Base-by-base conservation (phyloP, 2,797 vertebrate genomes). In the Neolamprologus multifasciatus region DNA sequence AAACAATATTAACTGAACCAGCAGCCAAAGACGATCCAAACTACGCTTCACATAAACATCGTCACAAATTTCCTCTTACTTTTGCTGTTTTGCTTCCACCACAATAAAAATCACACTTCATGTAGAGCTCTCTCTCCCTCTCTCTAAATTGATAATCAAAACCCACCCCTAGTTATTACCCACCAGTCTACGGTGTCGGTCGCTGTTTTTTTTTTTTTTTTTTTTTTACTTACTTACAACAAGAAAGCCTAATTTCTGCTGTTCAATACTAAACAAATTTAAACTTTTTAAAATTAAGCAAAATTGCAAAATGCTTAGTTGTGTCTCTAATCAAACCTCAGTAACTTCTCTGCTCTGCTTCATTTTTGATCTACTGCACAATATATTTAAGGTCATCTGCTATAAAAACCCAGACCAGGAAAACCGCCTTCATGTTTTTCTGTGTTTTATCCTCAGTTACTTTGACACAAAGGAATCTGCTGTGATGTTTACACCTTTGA, bases 161-260 rank as follows among this genome's bases (percentile, higher is more conserved):
- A 51, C 50, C 50, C 9, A 51, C 5, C 9, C 50, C 50, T 51
- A 51, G 9, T n/a, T 21, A 51, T 51, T 51, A 21, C 50, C 50
- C 50, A 21, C 9, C 5, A 11, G 50, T 51, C 9, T 51, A 21
- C 3, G 0, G 19, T 51, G 50, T 31, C 2, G 2, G 31, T 7
- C 31, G 50, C 19, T 11, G 19, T 4, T n/a, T 9, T 19, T 2
- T 3, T 9, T 9, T 9, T 4, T 3, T 4, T 5, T 4, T 3
- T 1, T 9, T 8, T 9, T 5, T 51, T 10, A 48, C 8, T 2
- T 21, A 52, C 51, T 12, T 12, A 0, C 2, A 0, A 52, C 6
- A 12, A 21, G n/a, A 52, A 52, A 52, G n/a, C 10, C n/a, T 52
- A 0, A 12, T 52, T 52, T 52, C 51, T 21, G n/a, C 6, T 7